Evolutionary conservation across 2,113 vertebrate genomes (phyloP), one percentile per base, ranked within the genome.

Genomic region (Emberiza fucata): DNA sequence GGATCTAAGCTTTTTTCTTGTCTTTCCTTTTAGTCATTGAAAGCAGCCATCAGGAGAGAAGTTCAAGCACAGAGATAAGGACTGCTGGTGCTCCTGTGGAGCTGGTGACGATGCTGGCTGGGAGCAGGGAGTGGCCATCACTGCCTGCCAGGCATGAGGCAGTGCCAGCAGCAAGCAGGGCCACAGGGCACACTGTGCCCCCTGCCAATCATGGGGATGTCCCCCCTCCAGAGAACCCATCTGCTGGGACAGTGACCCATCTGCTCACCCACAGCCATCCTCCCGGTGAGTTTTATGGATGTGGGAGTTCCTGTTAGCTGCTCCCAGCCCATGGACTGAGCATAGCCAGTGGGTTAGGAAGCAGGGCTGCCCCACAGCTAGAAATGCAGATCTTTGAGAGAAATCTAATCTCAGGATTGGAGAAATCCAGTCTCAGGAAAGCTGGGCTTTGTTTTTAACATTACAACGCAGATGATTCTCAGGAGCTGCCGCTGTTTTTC

Each of bases 121-220:
- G 96, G 61, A 97, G 94, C 12, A 86, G 97, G 56, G 98, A 98
- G 90, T 94, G 77, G 96, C 96, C 97, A 17, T 95, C 94, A 5
- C 96, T 98, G 57, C 98, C 98, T 22, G 94, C 98, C 57, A 97
- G 79, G 19, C 88, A 65, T 0, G 0, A n/a, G 31, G 33, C 1
- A 0, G 64, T 73, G 48, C 68, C 48, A 2, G 78, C 12, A 0
- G 37, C 15, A 0, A 48, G 35, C 3, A 5, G n/a, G n/a, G 37
- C 6, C n/a, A 37, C 0, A 0, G 35, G 47, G 35, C 72, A 42
- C 4, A 0, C 17, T 27, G 60, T 3, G 11, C 9, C 25, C 31
- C 22, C 14, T 3, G 1, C 47, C 9, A 5, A 45, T 1, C 6
- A 42, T 24, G 50, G 17, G 11, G 33, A 37, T 56, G 50, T 66